Conservation (phyloP, 2,113 vertebrate species). For the Carassius gibelio region DNA sequence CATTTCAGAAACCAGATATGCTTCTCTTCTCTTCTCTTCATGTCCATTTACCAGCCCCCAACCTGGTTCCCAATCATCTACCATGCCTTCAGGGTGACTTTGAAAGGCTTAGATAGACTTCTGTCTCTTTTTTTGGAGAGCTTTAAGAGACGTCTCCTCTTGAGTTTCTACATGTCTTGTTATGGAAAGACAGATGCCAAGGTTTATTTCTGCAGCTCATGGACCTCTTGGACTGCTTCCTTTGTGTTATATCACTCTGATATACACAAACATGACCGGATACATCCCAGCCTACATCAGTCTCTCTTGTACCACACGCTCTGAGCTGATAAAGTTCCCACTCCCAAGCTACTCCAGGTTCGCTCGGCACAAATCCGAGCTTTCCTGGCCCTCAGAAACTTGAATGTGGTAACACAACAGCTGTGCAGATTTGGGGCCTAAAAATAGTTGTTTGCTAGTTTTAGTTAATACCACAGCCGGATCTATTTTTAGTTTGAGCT, state of each 20-base stretch:
- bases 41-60: neutral
- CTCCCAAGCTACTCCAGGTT: neutral
- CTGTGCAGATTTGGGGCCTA: conserved; percentile 58
- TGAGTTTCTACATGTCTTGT: neutral
- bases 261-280: neutral
- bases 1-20: neutral
- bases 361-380: neutral
- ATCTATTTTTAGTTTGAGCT: conserved; percentile 54
- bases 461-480: conserved; percentile 54
- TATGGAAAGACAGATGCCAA: neutral
- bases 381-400: neutral
- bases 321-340: neutral
- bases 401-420: conserved; percentile 54
- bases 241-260: neutral
- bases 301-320: neutral
- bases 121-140: neutral
- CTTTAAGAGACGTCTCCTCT: neutral
- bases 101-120: neutral
- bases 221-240: neutral
- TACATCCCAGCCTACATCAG: neutral
- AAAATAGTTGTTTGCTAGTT: conserved; percentile 56
- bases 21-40: neutral
- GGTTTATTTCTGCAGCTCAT: neutral
- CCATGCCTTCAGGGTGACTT: neutral
- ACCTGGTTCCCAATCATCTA: neutral